A percentile compares a stretch with the other conserved stretches of the same genome.
These are phyloP conservation scores for Heterochromis multidens DNA, from an alignment of 2,113 vertebrate genomes.

Conservation along the genomic window DNA sequence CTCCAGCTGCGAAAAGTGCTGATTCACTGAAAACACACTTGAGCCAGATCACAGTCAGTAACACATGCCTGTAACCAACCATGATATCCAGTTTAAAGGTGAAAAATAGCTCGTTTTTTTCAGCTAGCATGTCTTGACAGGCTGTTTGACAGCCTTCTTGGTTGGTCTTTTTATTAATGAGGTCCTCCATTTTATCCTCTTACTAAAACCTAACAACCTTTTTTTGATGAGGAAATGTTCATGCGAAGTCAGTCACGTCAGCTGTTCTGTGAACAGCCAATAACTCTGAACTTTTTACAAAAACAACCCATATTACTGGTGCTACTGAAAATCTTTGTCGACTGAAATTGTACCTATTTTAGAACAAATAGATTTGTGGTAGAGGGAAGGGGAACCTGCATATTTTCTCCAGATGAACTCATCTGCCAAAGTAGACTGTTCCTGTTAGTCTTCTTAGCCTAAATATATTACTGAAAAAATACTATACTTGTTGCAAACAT, in stretches of 20 bases:
- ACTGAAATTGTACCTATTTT: neutral
- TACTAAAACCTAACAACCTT: neutral
- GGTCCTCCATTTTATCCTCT: neutral
- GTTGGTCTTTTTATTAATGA: neutral
- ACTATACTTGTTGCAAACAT: neutral
- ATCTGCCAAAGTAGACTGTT: neutral
- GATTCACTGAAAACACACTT: constrained; percentile 1
- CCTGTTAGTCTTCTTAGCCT: too few relatives aligned
- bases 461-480: neutral
- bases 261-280: neutral
- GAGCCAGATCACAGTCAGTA: neutral
- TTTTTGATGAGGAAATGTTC: neutral
- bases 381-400: too few relatives aligned
- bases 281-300: too few relatives aligned
- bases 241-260: neutral
- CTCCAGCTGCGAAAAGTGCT: neutral
- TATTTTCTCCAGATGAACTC: neutral
- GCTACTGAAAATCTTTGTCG: neutral
- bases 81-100: neutral
- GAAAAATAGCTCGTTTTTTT: neutral
- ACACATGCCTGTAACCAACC: constrained; percentile 16
- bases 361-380: neutral
- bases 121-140: neutral
- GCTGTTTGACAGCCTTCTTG: neutral
- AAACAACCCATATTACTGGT: neutral